Conservation (phyloP, 2,113 vertebrate species). For the Oncorhynchus tshawytscha region DNA sequence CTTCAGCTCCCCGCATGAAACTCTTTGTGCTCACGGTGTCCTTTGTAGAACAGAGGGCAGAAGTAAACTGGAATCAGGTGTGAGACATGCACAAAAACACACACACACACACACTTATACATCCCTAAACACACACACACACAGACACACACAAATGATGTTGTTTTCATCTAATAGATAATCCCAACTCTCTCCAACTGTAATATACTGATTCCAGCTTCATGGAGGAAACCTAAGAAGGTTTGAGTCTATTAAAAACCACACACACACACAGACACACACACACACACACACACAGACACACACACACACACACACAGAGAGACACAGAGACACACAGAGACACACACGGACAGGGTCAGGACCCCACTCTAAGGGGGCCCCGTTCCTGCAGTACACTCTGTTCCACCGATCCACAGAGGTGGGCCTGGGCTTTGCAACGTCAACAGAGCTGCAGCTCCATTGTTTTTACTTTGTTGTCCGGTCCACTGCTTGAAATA, state of each 20-base stretch:
- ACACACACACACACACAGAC: too few species aligned
- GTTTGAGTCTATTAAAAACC: background rate
- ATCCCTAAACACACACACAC: too few species aligned
- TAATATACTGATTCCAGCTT: background rate
- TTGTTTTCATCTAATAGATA: slow-evolving; percentile 57
- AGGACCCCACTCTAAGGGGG: slow-evolving; percentile 53
- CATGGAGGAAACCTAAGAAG: background rate
- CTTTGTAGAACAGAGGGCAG: slow-evolving; percentile 51
- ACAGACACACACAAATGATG: background rate
- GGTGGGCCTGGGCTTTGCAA: slow-evolving; percentile 60
- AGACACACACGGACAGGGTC: slow-evolving; percentile 27
- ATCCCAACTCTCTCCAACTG: slow-evolving; percentile 42
- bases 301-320: too few species aligned
- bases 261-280: too few species aligned
- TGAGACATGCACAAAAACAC: slow-evolving; percentile 15
- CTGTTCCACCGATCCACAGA: slow-evolving; percentile 42
- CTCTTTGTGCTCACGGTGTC: slow-evolving; percentile 15
- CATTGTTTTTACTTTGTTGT: slow-evolving; percentile 30
- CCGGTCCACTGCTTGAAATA: slow-evolving; percentile 67
- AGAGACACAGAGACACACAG: background rate
- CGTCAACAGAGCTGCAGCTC: slow-evolving; percentile 60
- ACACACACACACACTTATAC: background rate
- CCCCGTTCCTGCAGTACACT: slow-evolving; percentile 44
- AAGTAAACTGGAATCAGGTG: slow-evolving; percentile 64
- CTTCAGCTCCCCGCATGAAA: background rate